A percentile compares a stretch with the other conserved stretches of the same genome.
These are phyloP conservation scores for Formica exsecta DNA, from an alignment of 1,140 invertebrate genomes.

Conservation along the genomic window DNA sequence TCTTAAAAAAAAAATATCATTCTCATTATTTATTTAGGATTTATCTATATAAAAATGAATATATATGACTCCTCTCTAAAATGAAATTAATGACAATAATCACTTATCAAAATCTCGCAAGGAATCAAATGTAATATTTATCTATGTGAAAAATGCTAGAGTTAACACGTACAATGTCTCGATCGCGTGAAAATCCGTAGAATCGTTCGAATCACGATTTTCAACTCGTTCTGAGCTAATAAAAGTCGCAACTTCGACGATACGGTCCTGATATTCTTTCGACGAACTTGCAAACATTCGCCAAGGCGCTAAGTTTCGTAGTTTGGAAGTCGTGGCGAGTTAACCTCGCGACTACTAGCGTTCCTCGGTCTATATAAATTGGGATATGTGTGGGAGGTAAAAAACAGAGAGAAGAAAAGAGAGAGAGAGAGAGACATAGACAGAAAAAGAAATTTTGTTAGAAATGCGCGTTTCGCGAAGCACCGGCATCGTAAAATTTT, in stretches of 20 bases:
- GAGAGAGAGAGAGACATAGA: background rate
- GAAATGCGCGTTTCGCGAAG: slow-evolving; percentile 27
- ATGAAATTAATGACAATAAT: background rate
- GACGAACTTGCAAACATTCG: slow-evolving; percentile 35
- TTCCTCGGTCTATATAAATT: slow-evolving; percentile 5
- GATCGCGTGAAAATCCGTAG: slow-evolving; percentile 18
- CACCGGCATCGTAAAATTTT: slow-evolving; percentile 29
- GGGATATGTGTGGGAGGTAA: background rate
- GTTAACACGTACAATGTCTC: background rate
- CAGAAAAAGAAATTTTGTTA: background rate
- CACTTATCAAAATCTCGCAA: background rate
- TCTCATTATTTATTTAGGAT: background rate
- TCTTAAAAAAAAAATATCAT: background rate
- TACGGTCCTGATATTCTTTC: slow-evolving; percentile 47
- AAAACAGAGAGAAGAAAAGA: background rate
- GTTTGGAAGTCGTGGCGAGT: slow-evolving; percentile 43
- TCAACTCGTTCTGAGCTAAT: slow-evolving; percentile 30
- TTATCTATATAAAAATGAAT: background rate
- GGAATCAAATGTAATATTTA: background rate
- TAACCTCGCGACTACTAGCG: slow-evolving; percentile 27
- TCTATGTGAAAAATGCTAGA: background rate
- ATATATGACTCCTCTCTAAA: background rate
- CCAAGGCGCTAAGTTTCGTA: slow-evolving; percentile 28
- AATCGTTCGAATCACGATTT: slow-evolving; percentile 31
- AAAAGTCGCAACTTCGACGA: slow-evolving; percentile 39